Base-by-base conservation (phyloP, 35 echinoderm and acorn worm genomes). In the Acanthaster planci region DNA sequence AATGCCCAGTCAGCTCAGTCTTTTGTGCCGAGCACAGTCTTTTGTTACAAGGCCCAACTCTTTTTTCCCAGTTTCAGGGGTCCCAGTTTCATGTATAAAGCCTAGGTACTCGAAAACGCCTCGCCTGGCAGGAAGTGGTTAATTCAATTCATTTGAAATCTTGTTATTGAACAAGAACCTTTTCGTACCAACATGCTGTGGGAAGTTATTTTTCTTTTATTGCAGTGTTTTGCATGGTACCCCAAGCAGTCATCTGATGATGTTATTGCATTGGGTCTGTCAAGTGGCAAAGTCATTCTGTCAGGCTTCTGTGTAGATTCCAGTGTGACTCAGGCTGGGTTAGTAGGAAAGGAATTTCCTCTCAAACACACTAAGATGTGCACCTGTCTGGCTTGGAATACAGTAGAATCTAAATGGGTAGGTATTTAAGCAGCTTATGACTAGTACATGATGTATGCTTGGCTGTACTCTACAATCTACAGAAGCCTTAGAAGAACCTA, bases 291-390 rank as follows among this genome's bases (percentile, higher is more conserved):
- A 80, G 95, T 97, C 26, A 47, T 97, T 0, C 59, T 97, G 19
- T 87, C 91, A 18, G 80, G 84, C 9, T 97, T 97, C 57, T 76
- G 84, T 22, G 79, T 80, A 2, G 95, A 97, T 31, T 75, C 84
- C 7, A 78, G 56, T 23, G 50, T 55, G 14, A 87, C 92, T 55
- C 84, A 86, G 14, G 76, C 55, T 15, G 92, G 82, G 7, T 67
- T 93, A 14, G 81, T 97, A 1, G 95, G 91, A 19, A 78, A 79
- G 35, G 91, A 88, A 47, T 93, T 93, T 53, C 84, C 52, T 39
- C 91, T 91, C 40, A 97, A 97, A 60, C 95, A 97, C 58, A 55
- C 59, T 17, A 93, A 83, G 59, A 56, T 86, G 34, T 97, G 95
- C 76, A 87, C 84, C 2, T 77, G 85, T 67, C 75, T 97, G 38